phyloP scores from a whole-genome alignment of 2,113 vertebrate genomes.

The Trichomycterus rosablanca region DNA sequence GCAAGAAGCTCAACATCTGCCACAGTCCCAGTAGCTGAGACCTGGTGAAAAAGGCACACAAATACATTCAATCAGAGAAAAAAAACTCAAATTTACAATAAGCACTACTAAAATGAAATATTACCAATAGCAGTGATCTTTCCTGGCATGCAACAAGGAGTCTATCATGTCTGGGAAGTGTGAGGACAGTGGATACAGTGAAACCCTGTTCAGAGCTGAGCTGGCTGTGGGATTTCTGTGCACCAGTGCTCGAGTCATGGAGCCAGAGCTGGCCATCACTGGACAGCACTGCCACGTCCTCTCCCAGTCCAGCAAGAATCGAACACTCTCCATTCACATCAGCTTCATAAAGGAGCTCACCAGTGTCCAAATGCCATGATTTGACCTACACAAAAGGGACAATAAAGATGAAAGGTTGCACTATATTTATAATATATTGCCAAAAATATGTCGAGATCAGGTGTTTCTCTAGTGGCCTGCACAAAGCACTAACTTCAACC shows the following conservation, averaged over 20 bases:
- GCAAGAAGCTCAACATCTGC: conserved; percentile 59
- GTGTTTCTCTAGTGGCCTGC: no score
- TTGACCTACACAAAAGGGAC: conserved; percentile 57
- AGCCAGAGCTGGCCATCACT: conserved; percentile 51
- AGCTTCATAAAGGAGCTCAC: conserved; percentile 51
- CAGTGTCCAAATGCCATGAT: conserved; percentile 64
- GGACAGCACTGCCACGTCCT: conserved; percentile 53
- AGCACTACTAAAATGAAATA: not conserved
- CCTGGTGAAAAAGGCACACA: conserved; percentile 53
- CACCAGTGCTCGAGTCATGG: conserved; percentile 36
- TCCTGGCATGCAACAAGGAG: conserved; percentile 61
- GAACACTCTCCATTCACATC: conserved; percentile 29
- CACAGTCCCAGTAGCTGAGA: conserved; percentile 54
- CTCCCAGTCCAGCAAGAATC: conserved; percentile 50
- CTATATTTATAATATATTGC: not conserved
- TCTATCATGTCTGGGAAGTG: conserved; percentile 51
- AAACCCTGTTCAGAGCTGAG: conserved; percentile 38
- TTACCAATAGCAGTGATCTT: conserved; percentile 65
- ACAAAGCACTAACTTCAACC: no score
- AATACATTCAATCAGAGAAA: not conserved
- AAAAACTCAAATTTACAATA: not conserved
- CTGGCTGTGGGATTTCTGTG: conserved; percentile 39
- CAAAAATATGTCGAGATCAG: no score
- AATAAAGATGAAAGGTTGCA: not conserved
- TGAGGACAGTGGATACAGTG: conserved; percentile 37